These are phyloP conservation scores for Nicator chloris DNA, from an alignment of 2,113 vertebrate genomes.

Conservation along the genomic window DNA sequence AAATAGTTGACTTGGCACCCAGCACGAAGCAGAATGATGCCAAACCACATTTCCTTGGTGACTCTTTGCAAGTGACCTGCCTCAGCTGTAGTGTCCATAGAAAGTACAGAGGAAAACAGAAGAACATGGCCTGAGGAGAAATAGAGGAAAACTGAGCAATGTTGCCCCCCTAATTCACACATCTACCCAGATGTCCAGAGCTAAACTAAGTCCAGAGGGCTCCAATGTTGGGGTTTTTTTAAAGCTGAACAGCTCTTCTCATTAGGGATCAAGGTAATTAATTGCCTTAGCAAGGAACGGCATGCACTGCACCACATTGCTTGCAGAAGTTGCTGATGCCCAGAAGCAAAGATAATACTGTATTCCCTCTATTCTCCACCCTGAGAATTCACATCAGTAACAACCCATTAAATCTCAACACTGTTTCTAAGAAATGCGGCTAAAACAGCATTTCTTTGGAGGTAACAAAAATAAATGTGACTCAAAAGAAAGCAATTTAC, in stretches of 20 bases:
- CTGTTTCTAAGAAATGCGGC: slow-evolving; percentile 36
- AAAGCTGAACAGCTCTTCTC: background rate
- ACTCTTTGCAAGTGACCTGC: background rate
- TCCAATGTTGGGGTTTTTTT: background rate
- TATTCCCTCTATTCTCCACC: background rate
- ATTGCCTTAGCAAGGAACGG: background rate
- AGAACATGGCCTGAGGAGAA: background rate
- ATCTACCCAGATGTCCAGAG: background rate
- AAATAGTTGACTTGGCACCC: background rate
- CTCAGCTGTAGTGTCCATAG: background rate
- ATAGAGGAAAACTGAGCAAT: background rate
- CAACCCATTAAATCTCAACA: slow-evolving; percentile 18
- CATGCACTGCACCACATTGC: background rate
- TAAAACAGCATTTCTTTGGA: slow-evolving; percentile 48
- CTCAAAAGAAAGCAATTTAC: slow-evolving; percentile 50
- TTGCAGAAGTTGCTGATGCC: slow-evolving; percentile 22
- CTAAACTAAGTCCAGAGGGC: background rate
- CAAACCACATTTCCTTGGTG: background rate
- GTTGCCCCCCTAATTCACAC: background rate
- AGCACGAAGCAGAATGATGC: background rate
- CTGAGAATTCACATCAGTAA: slow-evolving; percentile 20
- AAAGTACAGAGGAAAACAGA: background rate
- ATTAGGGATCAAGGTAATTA: background rate
- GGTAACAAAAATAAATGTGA: slow-evolving; percentile 59
- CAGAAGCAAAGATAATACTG: slow-evolving; percentile 25